Evolutionary conservation across 2,797 vertebrate species (phyloP), one percentile per base, ranked within the genome.

Genomic region (Melanotaenia boesemani): DNA sequence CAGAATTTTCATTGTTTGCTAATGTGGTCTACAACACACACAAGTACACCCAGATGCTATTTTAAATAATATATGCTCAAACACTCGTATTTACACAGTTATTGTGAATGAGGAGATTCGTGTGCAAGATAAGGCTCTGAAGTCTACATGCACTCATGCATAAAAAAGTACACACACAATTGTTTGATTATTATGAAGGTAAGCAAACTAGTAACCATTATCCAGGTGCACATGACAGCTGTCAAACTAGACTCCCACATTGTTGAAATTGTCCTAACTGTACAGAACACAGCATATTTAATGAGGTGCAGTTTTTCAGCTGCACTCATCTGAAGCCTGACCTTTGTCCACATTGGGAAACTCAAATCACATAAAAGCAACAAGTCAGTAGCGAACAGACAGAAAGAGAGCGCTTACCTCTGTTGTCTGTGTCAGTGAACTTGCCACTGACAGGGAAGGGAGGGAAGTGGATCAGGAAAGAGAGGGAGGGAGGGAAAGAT

Each of bases 401-500:
- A 4, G 39, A 67, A 77, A 67, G 63, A 73, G 72, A 82, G 77
- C 50, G 85, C 92, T 88, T 90, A 92, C 92, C 92, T 93, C 89
- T 84, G 81, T 62, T 70, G 80, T 91, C 68, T 72, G 46, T 77
- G 83, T 86, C 83, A 89, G 74, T 88, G 86, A 87, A 84, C 72
- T 87, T 77, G 63, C 39, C 67, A 81, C 75, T 76, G 76, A 81
- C 36, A 67, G 66, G 52, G 46, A 63, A 72, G 62, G 24, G 69
- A 44, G 41, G 34, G 79, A 71, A 72, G 36, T 8, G 48, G 7
- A 59, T 41, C 50, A 46, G 20, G 37, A 22, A 34, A 58, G 50
- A 57, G 46, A 63, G 44, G 39, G 16, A 28, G 30, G 37, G 36
- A 58, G 69, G 28, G 36, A n/a, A 55, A 52, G 26, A 20, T 12